Base-by-base conservation (phyloP, 2,888 invertebrate species). In the Bellardia pandia region DNA sequence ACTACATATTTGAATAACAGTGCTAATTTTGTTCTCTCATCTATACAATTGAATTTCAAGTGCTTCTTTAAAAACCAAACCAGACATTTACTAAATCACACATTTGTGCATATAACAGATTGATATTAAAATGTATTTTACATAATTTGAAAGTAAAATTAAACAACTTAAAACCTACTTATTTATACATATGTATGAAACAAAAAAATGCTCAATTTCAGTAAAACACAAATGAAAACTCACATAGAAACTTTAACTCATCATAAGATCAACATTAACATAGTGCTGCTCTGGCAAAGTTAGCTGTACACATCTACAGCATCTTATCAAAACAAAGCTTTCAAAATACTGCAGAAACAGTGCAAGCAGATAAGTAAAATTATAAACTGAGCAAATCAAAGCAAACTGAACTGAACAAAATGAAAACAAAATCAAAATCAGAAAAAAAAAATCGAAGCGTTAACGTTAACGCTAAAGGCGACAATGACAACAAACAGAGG, bases 401-500 rank as follows among this genome's bases (percentile, higher is more conserved):
- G 2, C n/a, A 58, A 64, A 72, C 33, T 14, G 14, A 56, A 58
- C 40, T 48, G 42, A 77, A 23, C 16, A 56, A 37, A 78, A 74
- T 51, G 60, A 30, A 37, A 37, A 48, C 13, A 9, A 45, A 45
- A 45, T 2, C 11, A 45, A 9, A 45, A 45, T 13, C 23, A 23
- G 23, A 23, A 23, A 11, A 83, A 77, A 76, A 77, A 79, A 80
- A 51, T 9, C 64, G 45, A 87, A 87, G 87, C 87, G 87, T 82
- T 82, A 85, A 85, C 81, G 85, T 82, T 87, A 82, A 78, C 87
- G 85, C 87, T 71, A 23, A 53, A 87, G 87, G 87, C 87, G 87
- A 82, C 85, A 87, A 87, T 85, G 87, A 82, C 87, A 82, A 87
- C 78, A 78, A 66, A 78, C 81, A 60, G 85, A 87, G 81, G 75